These are phyloP conservation scores for Myrmecobius fasciatus DNA, from an alignment of 2,113 vertebrate genomes.

Conservation along the genomic window DNA sequence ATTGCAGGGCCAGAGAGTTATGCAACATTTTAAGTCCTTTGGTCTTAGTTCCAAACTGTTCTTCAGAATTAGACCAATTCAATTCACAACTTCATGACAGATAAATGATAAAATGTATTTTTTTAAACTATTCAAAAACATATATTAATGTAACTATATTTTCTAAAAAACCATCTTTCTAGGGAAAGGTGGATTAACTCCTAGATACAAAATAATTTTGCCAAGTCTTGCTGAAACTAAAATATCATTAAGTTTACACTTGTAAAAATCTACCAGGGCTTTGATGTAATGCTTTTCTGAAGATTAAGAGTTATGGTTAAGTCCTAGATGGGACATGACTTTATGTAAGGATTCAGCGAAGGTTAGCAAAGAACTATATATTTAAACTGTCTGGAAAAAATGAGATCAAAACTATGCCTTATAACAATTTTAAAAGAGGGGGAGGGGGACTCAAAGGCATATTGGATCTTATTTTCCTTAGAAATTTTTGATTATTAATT, in stretches of 20 bases:
- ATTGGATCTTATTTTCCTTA: neutral
- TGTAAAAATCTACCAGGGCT: neutral
- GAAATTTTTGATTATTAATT: neutral
- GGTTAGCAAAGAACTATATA: neutral
- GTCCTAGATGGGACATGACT: neutral
- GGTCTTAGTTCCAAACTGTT: neutral
- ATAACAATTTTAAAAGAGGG: too few relatives aligned
- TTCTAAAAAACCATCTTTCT: neutral
- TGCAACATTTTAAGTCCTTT: neutral
- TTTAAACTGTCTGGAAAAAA: neutral
- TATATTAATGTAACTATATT: neutral
- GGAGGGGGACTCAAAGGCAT: neutral
- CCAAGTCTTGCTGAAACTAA: neutral
- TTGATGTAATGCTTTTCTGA: neutral
- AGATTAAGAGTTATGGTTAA: neutral
- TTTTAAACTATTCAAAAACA: neutral
- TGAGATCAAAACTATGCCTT: neutral
- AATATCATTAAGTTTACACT: neutral
- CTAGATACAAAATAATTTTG: neutral
- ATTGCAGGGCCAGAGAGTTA: neutral
- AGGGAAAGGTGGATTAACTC: neutral
- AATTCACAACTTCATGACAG: neutral
- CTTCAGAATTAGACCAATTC: neutral
- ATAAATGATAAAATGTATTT: neutral
- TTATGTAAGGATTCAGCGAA: neutral